Evolutionary conservation across 2,113 vertebrate species (phyloP), one percentile per base, ranked within the genome.

Genomic region (Megatriorchis doriae): DNA sequence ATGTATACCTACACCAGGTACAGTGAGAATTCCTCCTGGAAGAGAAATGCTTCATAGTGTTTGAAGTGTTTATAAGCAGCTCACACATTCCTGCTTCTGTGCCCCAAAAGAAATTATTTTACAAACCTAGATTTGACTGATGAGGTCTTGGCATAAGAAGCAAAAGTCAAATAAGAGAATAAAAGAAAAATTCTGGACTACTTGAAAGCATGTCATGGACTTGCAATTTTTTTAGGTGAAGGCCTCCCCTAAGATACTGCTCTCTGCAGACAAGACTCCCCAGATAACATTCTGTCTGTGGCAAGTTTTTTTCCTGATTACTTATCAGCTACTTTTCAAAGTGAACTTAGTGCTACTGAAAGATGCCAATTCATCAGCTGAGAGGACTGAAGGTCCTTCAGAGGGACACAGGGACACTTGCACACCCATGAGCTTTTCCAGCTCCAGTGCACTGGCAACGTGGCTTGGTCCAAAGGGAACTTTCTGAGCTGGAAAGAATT

Each of bases 391-490:
- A 97, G 77, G 74, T 91, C 83, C 25, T 91, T 72, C 32, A 77
- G 56, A 67, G 16, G 38, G 31, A 63, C 67, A 36, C 8, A 71
- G 29, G 62, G 59, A 58, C 18, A 48, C 61, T 42, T 26, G 72
- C 14, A 59, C 32, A 74, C 34, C 38, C 36, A 48, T 0, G 0
- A 78, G 27, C 26, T 68, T 34, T 61, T 94, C 71, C 29, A 55
- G 45, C 20, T 81, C 81, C 3, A 12, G 68, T 0, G 2, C 23
- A 7, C 65, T 81, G 63, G 32, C 80, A 82, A 82, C 13, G 77
- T 94, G 75, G n/a, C 75, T 81, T 6, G 3, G 94, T 91, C 86
- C 94, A 90, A 94, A 97, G 94, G 84, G 63, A 89, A 86, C 26
- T 70, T 72, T 80, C 73, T 92, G 93, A 87, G 43, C 58, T 82